Evolutionary conservation across 2,113 vertebrate genomes (phyloP).

Genomic region (Prionailurus bengalensis): DNA sequence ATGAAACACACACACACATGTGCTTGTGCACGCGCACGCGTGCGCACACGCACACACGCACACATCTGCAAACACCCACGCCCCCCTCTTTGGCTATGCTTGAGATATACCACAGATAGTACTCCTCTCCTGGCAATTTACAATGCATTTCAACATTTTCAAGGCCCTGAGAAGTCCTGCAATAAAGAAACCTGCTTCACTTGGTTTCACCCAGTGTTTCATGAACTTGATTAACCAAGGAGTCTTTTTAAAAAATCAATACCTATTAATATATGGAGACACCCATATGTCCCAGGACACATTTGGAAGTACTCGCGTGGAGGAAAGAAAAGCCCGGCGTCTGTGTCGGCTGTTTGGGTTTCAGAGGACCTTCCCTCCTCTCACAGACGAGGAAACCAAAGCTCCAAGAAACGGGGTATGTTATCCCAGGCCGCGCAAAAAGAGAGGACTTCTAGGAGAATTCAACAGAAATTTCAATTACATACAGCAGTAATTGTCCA

Average conservation of each 20-base stretch:
- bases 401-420: not conserved
- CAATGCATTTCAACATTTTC: not conserved
- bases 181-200: not conserved
- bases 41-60: no score
- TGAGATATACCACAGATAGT: not conserved
- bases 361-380: not conserved
- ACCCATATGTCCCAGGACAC: not conserved
- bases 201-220: not conserved
- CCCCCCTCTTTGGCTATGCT: not conserved
- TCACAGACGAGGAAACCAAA: not conserved
- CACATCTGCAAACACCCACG: not conserved
- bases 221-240: not conserved
- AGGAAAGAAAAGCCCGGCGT: no score
- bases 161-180: not conserved
- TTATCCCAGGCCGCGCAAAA: not conserved
- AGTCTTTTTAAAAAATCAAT: not conserved
- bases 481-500: accelerated
- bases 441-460: not conserved
- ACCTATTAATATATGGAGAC: not conserved
- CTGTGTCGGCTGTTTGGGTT: not conserved
- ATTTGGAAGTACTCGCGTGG: no score
- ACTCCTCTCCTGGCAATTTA: not conserved
- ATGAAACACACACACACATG: no score
- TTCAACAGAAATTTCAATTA: not conserved
- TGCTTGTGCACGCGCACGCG: no score